phyloP scores from a whole-genome alignment of 1,140 invertebrate species.

The Pararge aegeria region DNA sequence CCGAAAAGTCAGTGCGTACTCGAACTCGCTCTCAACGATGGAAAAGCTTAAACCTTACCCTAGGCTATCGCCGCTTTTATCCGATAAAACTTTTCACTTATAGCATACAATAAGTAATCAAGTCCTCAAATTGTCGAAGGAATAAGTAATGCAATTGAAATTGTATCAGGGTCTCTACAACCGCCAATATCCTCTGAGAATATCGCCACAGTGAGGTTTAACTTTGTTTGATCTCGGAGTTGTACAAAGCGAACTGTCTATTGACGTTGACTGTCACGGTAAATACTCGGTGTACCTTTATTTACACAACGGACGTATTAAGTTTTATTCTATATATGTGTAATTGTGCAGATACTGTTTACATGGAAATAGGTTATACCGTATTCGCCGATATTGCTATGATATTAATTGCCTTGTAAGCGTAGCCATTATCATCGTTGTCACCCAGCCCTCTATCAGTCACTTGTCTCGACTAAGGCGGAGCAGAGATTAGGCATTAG shows the following conservation, averaged over 20 bases:
- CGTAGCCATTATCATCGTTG: too few species aligned
- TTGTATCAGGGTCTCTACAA: slow-evolving; percentile 16
- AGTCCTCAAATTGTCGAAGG: not conserved
- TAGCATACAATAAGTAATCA: not conserved
- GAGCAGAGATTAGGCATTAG: too few species aligned
- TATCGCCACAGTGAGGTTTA: slow-evolving; percentile 55
- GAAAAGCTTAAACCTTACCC: too few species aligned
- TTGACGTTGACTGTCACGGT: slow-evolving; percentile 65
- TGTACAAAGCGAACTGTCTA: slow-evolving; percentile 67
- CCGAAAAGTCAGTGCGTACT: too few species aligned
- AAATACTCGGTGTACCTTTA: slow-evolving; percentile 70
- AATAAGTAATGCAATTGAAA: slow-evolving; percentile 20
- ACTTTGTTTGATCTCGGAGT: slow-evolving; percentile 65
- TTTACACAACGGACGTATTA: slow-evolving; percentile 18
- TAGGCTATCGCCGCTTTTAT: too few species aligned
- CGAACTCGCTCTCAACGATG: too few species aligned
- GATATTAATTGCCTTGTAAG: too few species aligned
- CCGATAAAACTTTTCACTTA: too few species aligned
- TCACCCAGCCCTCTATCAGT: too few species aligned
- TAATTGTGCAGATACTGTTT: not conserved
- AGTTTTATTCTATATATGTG: not conserved
- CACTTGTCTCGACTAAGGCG: too few species aligned
- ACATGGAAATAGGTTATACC: not conserved
- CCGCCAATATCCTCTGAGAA: slow-evolving; percentile 38
- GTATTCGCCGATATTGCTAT: too few species aligned